A percentile compares a stretch with the other conserved stretches of the same genome.
Conservation (phyloP, 2,888 invertebrate species). For the Drepanosiphum platanoidis region DNA sequence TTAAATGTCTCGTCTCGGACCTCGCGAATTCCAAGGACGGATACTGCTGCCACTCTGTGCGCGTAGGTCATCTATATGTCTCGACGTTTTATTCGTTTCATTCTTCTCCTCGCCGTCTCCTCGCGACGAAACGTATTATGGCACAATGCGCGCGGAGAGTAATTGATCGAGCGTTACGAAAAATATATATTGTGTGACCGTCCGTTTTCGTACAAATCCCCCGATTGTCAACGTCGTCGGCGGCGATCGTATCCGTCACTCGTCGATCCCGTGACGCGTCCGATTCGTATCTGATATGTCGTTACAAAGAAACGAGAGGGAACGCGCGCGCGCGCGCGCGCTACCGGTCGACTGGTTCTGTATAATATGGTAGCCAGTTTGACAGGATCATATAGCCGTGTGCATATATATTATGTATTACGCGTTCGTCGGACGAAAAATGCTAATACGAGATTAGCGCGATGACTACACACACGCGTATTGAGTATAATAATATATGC, state of each 20-base stretch:
- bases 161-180: constrained; percentile 40
- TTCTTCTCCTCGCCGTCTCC: neutral
- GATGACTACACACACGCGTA: neutral
- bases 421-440: neutral
- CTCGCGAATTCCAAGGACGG: no score
- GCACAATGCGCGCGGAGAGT: neutral
- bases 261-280: constrained; percentile 40
- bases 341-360: constrained; percentile 52
- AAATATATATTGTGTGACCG: neutral
- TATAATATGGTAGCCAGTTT: constrained; percentile 48
- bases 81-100: neutral
- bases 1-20: no score
- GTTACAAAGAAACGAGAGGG: constrained; percentile 51
- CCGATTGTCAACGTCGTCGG: constrained; percentile 19
- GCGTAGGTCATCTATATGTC: no score
- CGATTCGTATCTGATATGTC: constrained; percentile 52
- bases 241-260: neutral
- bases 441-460: constrained; percentile 22
- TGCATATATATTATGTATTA: no score
- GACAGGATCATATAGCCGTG: constrained; percentile 25
- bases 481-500: neutral
- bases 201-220: neutral
- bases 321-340: neutral
- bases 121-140: neutral
- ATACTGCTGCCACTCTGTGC: no score